Conservation (phyloP, 2,888 invertebrate genomes). For the Cyrtodaria siliqua region DNA sequence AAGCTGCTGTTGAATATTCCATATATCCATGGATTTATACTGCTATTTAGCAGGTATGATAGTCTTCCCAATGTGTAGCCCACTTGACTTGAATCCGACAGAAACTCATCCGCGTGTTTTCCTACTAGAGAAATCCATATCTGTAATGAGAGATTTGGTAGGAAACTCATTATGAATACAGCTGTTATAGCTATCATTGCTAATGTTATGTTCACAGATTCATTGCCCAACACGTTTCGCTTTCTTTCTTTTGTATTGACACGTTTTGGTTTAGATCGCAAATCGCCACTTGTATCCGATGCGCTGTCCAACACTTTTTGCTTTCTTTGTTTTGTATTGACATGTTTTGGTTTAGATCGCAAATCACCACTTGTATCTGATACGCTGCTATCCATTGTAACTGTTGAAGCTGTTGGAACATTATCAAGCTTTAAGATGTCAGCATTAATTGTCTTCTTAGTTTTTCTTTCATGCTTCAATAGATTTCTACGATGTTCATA, state of each 20-base stretch:
- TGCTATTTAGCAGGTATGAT: conserved; percentile 14
- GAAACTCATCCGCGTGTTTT: conserved; percentile 8
- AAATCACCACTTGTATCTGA: too few species aligned
- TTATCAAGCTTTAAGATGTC: too few species aligned
- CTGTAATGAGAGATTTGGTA: not conserved
- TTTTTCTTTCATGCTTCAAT: not conserved
- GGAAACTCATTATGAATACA: not conserved
- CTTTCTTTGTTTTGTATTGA: not conserved
- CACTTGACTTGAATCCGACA: conserved; percentile 3
- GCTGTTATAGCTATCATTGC: conserved; percentile 1
- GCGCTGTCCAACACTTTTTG: too few species aligned
- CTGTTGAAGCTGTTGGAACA: too few species aligned
- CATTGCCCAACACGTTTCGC: not conserved
- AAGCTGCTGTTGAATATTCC: conserved; percentile 17
- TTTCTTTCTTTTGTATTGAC: too few species aligned
- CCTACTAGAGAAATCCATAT: not conserved
- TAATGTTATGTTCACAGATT: not conserved
- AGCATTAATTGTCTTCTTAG: too few species aligned
- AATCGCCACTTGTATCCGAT: too few species aligned
- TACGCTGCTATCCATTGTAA: too few species aligned
- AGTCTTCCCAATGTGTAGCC: not conserved
- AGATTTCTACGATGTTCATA: not conserved
- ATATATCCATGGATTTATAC: conserved; percentile 14
- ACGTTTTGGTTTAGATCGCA: too few species aligned
- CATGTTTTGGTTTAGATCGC: too few species aligned